A percentile compares a stretch with the other conserved stretches of the same genome.
phyloP scores from a whole-genome alignment of 2,888 invertebrate genomes.

The Dynastes grantii region DNA sequence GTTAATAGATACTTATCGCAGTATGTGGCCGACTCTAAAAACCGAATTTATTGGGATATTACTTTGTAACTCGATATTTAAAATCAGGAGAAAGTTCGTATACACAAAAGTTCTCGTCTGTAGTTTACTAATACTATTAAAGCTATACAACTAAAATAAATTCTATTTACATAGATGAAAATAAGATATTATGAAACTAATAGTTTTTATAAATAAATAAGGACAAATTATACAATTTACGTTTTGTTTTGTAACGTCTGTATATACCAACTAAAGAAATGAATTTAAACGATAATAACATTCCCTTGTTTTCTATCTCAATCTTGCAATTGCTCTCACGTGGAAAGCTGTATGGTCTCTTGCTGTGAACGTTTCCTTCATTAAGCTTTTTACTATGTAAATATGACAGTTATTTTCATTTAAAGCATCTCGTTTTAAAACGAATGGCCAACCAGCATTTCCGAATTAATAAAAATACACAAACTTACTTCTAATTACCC shows the following conservation, averaged over 20 bases:
- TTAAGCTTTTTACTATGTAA: constrained; percentile 2
- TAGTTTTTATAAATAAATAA: constrained; percentile 7
- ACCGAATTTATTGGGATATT: constrained; percentile 22
- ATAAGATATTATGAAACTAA: constrained; percentile 1
- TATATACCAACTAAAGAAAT: not conserved
- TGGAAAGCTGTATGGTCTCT: not conserved
- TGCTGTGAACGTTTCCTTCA: constrained; percentile 7
- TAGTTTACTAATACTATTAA: not conserved
- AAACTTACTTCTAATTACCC: too few species aligned
- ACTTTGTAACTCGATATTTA: constrained; percentile 33
- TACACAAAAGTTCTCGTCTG: not conserved
- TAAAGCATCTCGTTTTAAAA: not conserved
- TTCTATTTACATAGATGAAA: not conserved
- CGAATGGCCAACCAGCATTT: not conserved
- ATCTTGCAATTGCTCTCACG: not conserved
- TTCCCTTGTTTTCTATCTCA: not conserved
- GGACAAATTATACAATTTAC: not conserved
- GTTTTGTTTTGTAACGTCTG: too few species aligned
- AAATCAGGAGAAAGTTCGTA: constrained; percentile 19
- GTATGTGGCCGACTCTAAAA: constrained; percentile 3
- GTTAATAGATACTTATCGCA: constrained; percentile 10
- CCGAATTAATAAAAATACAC: constrained; percentile 1
- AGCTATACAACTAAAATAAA: not conserved
- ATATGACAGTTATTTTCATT: constrained; percentile 2
- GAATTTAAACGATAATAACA: not conserved